Evolutionary conservation across 2,888 invertebrate species (phyloP), one percentile per base, ranked within the genome.

Genomic region (Cheilosia vulpina): DNA sequence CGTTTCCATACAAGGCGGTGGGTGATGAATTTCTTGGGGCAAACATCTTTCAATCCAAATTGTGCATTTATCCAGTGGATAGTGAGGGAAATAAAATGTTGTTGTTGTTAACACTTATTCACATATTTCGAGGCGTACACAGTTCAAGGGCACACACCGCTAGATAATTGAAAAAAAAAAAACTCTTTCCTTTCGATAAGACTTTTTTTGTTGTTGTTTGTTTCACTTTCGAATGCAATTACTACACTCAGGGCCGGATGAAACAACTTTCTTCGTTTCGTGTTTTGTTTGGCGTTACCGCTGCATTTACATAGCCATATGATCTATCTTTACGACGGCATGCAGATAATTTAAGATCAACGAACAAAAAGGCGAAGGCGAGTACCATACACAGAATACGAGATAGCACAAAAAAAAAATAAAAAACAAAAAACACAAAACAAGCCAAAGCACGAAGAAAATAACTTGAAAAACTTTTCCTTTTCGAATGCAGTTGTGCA

Each of bases 11-110:
- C 60, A 90, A 87, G 88, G 90, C 89, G 77, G 90, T 88, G 87
- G 92, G 92, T 88, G 92, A 92, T 88, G 92, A 92, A 89, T 92
- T 92, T 88, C 92, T 89, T 87, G 92, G 92, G 65, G 92, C 92
- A 89, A 92, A 92, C 92, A 92, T 92, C 75, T 80, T 89, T 55
- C 21, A 43, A 47, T 72, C 58, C 52, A 73, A 63, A 60, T 27
- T 52, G 45, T 58, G 24, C 50, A 66, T 66, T 65, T 45, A 66
- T 69, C 62, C 66, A 7, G 15, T 15, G 9, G 24, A 43, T 9
- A 11, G 5, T 43, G 13, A 4, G 50, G n/a, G 15, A 38, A 17
- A 5, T 5, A n/a, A n/a, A 43, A n/a, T 60, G 52, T 47, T 17
- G 2, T 43, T 13, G 15, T 45, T n/a, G 2, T 9, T 2, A 43